A percentile compares a stretch with the other conserved stretches of the same genome.
Conservation (phyloP, 2,888 invertebrate genomes). For the Parnassius mnemosyne region DNA sequence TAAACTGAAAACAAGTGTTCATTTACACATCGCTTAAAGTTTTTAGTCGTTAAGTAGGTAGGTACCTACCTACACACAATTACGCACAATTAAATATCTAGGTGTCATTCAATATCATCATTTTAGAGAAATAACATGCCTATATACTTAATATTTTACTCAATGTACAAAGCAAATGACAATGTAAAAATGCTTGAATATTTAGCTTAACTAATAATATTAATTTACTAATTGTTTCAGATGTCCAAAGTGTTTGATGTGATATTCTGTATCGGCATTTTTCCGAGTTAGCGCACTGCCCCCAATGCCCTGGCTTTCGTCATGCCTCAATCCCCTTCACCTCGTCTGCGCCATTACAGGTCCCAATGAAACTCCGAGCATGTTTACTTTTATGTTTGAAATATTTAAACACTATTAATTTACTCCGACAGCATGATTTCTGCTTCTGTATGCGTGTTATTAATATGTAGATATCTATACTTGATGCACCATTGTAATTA, state of each 20-base stretch:
- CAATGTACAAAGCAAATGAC: not conserved
- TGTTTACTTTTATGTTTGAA: conserved; percentile 39
- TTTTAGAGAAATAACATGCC: not conserved
- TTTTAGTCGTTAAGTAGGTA: too few species aligned
- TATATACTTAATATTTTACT: not conserved
- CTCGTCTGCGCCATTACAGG: conserved; percentile 91
- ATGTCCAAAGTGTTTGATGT: conserved; percentile 78
- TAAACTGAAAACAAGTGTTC: too few species aligned
- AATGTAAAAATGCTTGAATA: conserved; percentile 1
- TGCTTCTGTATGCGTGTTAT: too few species aligned
- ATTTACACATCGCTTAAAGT: too few species aligned
- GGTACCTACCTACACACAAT: too few species aligned
- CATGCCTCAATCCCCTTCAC: conserved; percentile 85
- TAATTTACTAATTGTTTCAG: conserved; percentile 69
- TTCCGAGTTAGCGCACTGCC: conserved; percentile 69
- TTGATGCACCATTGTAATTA: too few species aligned
- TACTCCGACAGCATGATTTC: too few species aligned
- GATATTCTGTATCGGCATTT: conserved; percentile 71
- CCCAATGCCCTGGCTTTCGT: conserved; percentile 85
- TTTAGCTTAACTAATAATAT: conserved; percentile 28
- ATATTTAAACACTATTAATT: not conserved
- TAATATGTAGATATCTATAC: too few species aligned
- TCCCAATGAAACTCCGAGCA: conserved; percentile 70
- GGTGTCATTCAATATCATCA: too few species aligned
- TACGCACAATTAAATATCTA: too few species aligned